Conservation (phyloP, 2,888 invertebrate genomes). For the Trichopoda pennipes region DNA sequence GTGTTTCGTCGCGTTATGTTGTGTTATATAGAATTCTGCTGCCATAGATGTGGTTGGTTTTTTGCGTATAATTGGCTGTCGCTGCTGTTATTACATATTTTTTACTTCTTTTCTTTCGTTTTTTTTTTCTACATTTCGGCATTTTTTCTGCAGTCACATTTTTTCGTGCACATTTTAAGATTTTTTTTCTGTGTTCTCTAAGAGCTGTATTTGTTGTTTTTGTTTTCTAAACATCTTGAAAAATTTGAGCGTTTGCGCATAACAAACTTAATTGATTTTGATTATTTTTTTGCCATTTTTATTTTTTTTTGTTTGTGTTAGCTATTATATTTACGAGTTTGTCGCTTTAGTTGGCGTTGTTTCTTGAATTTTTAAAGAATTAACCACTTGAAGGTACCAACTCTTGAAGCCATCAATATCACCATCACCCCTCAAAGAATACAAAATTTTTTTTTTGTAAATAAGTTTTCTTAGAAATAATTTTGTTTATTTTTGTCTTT, state of each 20-base stretch:
- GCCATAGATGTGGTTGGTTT: conserved; percentile 54
- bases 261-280: conserved; percentile 45
- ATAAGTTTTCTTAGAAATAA: too few species aligned
- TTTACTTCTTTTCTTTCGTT: neutral
- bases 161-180: conserved; percentile 50
- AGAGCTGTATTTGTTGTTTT: too few species aligned
- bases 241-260: conserved; percentile 57
- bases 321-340: conserved; percentile 38
- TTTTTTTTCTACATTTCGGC: conserved; percentile 40
- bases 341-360: conserved; percentile 10
- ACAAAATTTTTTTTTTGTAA: too few species aligned
- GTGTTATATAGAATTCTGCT: conserved; percentile 52
- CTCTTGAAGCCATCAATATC: too few species aligned
- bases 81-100: conserved; percentile 16
- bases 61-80: conserved; percentile 28
- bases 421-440: too few species aligned
- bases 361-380: conserved; percentile 7
- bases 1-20: too few species aligned
- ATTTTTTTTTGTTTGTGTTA: conserved; percentile 18
- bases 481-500: too few species aligned
- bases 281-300: conserved; percentile 25
- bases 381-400: conserved; percentile 27
- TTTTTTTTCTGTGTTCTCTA: conserved; percentile 3
- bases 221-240: conserved; percentile 46
- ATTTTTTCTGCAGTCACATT: conserved; percentile 45